Evolutionary conservation across 2,888 invertebrate species (phyloP).

Genomic region (Athetis lepigone): DNA sequence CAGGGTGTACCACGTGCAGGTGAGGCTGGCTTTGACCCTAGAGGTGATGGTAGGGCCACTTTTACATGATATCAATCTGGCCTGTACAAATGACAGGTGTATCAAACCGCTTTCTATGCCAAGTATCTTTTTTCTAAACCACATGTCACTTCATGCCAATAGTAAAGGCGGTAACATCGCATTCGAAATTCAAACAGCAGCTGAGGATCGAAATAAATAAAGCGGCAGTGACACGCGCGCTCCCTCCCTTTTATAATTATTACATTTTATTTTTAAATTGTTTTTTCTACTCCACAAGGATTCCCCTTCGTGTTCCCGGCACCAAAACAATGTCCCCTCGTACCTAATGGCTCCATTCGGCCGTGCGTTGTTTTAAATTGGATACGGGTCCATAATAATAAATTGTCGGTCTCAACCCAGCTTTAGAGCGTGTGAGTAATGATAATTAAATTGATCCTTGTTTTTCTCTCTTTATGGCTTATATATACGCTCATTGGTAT

Average conservation of each 20-base stretch:
- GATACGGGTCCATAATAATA: slow-evolving; percentile 90
- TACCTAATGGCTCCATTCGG: slow-evolving; percentile 84
- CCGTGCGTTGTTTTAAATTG: slow-evolving; percentile 90
- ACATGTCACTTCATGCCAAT: slow-evolving; percentile 77
- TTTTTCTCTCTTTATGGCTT: slow-evolving; percentile 75
- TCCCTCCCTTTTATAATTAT: slow-evolving; percentile 89
- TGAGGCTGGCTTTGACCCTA: too few relatives aligned
- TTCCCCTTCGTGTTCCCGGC: slow-evolving; percentile 85
- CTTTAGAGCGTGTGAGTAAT: slow-evolving; percentile 86
- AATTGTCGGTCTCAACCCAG: slow-evolving; percentile 89
- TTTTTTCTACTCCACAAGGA: slow-evolving; percentile 88
- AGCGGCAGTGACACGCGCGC: slow-evolving; percentile 87
- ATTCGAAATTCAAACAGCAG: slow-evolving; percentile 85
- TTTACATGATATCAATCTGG: neutral
- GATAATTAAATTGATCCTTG: slow-evolving; percentile 88
- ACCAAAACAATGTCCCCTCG: slow-evolving; percentile 86
- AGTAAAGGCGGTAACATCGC: slow-evolving; percentile 68
- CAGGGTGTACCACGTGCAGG: too few relatives aligned
- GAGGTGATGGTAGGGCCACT: too few relatives aligned
- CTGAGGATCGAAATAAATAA: slow-evolving; percentile 88
- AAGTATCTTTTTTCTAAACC: slow-evolving; percentile 69
- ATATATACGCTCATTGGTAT: slow-evolving; percentile 56
- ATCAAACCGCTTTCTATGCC: slow-evolving; percentile 34
- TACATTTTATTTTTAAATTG: slow-evolving; percentile 91
- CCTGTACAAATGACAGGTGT: slow-evolving; percentile 58